Evolutionary conservation across 2,113 vertebrate genomes (phyloP), one percentile per base, ranked within the genome.

Genomic region (Chaetops frenatus): DNA sequence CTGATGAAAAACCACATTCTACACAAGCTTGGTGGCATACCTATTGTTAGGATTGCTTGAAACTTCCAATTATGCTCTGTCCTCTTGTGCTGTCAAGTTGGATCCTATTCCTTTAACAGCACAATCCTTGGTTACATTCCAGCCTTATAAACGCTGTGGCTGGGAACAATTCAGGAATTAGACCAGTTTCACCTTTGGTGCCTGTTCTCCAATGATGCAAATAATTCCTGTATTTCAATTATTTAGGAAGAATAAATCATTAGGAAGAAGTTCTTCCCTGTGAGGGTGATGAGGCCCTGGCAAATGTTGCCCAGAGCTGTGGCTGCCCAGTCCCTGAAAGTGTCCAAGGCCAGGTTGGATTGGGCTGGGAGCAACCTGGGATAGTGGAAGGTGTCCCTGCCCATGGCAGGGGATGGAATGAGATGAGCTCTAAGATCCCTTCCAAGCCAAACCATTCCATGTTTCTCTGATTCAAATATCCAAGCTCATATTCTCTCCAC

Each of bases 311-410:
- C 60, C 61, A 89, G 24, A 53, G 61, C 20, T 69, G 61, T 47
- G 54, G 47, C 40, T 82, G 70, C 14, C 1, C 5, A 61, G 53
- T 25, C 54, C 29, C n/a, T 82, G 61, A 15, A 25, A 22, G 11
- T 35, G n/a, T 22, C 10, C 69, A 47, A 47, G 12, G 40, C 6
- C 50, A 36, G 61, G 29, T 0, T 47, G 53, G 78, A 33, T 1
- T 0, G 23, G 25, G 11, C 27, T 51, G 0, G 31, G 58, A 72
- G 12, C 15, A 57, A 0, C 10, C 31, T 58, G 77, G 36, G 7
- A 7, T 0, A 4, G 44, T 36, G 50, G 36, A 18, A 65, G 15
- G 11, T 31, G 21, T 36, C 76, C 42, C 66, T 88, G 66, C 13
- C 40, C 35, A 19, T 27, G 50, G 58, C 7, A 42, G 15, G 31